These are phyloP conservation scores for Myanophis thanlyinensis DNA, from an alignment of 2,113 vertebrate species.

Conservation along the genomic window DNA sequence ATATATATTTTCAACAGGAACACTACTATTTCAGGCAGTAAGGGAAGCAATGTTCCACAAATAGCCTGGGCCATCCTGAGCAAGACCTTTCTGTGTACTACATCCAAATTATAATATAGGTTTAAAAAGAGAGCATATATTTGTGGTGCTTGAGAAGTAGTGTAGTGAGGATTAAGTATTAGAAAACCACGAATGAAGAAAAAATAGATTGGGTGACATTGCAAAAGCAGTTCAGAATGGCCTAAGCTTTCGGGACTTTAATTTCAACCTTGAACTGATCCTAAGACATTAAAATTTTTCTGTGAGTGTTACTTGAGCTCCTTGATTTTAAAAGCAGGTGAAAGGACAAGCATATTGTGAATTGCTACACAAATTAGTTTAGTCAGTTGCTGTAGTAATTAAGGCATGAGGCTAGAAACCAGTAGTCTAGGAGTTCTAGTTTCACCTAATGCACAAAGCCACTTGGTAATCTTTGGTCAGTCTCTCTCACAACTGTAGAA, in stretches of 20 bases:
- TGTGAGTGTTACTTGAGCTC: background rate
- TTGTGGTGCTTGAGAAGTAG: background rate
- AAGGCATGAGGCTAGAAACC: background rate
- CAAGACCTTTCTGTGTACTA: background rate
- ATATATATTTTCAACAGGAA: background rate
- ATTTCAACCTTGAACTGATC: background rate
- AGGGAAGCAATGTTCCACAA: background rate
- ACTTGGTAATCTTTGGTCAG: background rate
- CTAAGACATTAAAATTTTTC: background rate
- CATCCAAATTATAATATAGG: background rate
- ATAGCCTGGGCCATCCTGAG: background rate
- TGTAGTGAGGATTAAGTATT: background rate
- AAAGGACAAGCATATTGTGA: background rate
- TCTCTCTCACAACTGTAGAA: background rate
- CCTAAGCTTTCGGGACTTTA: background rate
- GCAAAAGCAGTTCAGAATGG: background rate
- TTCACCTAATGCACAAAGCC: background rate
- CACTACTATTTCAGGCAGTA: background rate
- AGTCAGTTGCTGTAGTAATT: background rate
- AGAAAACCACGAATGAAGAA: background rate
- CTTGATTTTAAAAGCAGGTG: background rate
- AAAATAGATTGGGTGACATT: background rate
- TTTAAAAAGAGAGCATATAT: background rate
- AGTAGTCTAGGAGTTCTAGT: background rate
- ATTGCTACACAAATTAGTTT: background rate